Base-by-base conservation (phyloP, 2,888 invertebrate species). In the Eurytoma adleriae region DNA sequence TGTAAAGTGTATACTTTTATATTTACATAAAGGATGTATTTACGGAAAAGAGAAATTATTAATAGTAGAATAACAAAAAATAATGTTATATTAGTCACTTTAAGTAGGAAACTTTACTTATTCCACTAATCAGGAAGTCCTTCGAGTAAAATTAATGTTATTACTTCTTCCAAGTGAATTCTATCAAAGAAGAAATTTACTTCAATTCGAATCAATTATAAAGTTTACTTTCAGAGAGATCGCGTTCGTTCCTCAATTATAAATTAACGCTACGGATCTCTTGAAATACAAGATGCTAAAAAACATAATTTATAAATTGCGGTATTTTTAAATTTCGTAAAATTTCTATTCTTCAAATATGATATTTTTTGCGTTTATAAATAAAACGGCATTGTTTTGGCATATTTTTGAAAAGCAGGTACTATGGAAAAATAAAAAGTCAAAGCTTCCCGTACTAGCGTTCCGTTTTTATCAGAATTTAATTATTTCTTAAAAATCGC, bases 111-210 rank as follows among this genome's bases (percentile, higher is more conserved):
- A 78, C 78, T 78, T 78, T 66, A 66, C 57, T 78, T 73, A 72
- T 68, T 78, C 59, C 68, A 18, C 59, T 73, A 72, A 78, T 73
- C 40, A 68, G 68, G 73, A 78, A 78, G 73, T 30, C 57, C 68
- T 78, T 66, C 61, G 61, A 78, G 72, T 72, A 73, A 78, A 78
- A 78, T 78, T 72, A 78, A 78, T 61, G 78, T 73, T 73, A 78
- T 78, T 78, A 73, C 78, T 61, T 75, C 57, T 56, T 67, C 59
- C 50, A 20, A 71, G 57, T 16, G 64, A 71, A 78, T 78, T 52
- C 72, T 62, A 78, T 78, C 73, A 72, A 78, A 73, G 72, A 59
- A 72, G 78, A 68, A 78, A 78, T 78, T 78, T 54, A 68, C 73
- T 78, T 68, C n/a, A 73, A 68, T 68, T 67, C 78, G 52, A 73